Percentiles rank a stretch among this genome's conserved stretches.
These are phyloP conservation scores for Lamprologus tigripictilis DNA, from an alignment of 2,113 vertebrate species.

Conservation along the genomic window DNA sequence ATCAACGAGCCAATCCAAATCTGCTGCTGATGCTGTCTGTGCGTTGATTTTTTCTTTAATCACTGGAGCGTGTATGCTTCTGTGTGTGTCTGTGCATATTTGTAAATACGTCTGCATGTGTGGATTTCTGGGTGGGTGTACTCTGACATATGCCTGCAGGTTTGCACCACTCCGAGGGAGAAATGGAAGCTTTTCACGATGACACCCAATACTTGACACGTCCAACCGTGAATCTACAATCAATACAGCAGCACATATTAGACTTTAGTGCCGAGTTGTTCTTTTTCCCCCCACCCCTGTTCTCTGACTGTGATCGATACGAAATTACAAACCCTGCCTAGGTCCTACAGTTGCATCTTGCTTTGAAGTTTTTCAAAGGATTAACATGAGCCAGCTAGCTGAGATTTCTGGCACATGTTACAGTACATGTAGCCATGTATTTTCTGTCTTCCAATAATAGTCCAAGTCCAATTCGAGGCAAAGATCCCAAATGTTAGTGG, in stretches of 20 bases:
- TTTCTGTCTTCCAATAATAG: background rate
- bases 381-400: background rate
- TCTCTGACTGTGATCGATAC: slow-evolving; percentile 25
- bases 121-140: background rate
- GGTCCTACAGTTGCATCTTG: slow-evolving; percentile 1
- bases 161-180: background rate
- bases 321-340: background rate
- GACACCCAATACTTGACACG: slow-evolving; percentile 39
- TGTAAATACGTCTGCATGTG: background rate
- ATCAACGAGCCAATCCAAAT: background rate
- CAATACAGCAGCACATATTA: slow-evolving; percentile 15
- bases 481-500: slow-evolving; percentile 4
- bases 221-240: slow-evolving; percentile 36
- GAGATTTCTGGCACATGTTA: background rate
- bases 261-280: background rate
- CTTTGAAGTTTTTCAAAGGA: slow-evolving; percentile 7
- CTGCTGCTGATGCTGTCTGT: background rate
- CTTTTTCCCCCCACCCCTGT: background rate
- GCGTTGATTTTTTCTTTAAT: background rate
- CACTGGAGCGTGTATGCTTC: background rate
- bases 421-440: background rate
- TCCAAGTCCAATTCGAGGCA: background rate
- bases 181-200: slow-evolving; percentile 36
- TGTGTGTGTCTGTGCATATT: background rate
- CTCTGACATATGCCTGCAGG: slow-evolving; percentile 20